Conservation (phyloP, 2,888 invertebrate genomes). For the Eupithecia vulgata region DNA sequence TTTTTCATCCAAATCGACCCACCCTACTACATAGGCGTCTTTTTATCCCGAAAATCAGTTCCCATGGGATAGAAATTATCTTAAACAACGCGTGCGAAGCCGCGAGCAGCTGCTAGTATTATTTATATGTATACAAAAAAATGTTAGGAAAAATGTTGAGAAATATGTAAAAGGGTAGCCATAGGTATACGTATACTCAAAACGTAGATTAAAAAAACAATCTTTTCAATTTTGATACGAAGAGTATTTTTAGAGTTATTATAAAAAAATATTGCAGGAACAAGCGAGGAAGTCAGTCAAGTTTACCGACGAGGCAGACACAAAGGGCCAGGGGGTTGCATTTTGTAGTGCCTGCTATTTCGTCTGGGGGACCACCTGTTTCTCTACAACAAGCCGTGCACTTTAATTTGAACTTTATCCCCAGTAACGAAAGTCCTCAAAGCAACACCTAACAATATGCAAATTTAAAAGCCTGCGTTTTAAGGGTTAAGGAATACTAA, state of each 20-base stretch:
- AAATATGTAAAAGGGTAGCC: too few species aligned
- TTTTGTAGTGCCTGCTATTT: slow-evolving; percentile 12
- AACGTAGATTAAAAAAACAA: too few species aligned
- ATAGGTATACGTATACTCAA: too few species aligned
- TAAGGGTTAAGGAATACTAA: neutral
- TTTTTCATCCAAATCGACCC: too few species aligned
- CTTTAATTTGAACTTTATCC: slow-evolving; percentile 11
- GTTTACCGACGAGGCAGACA: slow-evolving; percentile 20
- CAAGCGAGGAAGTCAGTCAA: slow-evolving; percentile 9
- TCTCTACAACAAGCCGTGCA: neutral
- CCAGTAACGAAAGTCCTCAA: neutral
- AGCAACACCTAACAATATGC: neutral
- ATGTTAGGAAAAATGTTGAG: too few species aligned
- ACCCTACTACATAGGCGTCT: too few species aligned
- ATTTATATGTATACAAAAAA: too few species aligned
- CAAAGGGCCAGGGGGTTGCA: slow-evolving; percentile 15
- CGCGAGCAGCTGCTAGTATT: too few species aligned
- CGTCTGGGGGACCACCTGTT: slow-evolving; percentile 8
- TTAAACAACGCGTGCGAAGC: too few species aligned
- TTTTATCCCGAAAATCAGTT: too few species aligned
- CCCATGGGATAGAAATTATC: too few species aligned
- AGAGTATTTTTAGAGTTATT: neutral
- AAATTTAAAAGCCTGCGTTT: neutral
- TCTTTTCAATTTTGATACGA: too few species aligned
- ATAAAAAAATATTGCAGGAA: neutral